A percentile compares a stretch with the other conserved stretches of the same genome.
Evolutionary conservation across 2,113 vertebrate species (phyloP).

Genomic region (Peromyscus leucopus): DNA sequence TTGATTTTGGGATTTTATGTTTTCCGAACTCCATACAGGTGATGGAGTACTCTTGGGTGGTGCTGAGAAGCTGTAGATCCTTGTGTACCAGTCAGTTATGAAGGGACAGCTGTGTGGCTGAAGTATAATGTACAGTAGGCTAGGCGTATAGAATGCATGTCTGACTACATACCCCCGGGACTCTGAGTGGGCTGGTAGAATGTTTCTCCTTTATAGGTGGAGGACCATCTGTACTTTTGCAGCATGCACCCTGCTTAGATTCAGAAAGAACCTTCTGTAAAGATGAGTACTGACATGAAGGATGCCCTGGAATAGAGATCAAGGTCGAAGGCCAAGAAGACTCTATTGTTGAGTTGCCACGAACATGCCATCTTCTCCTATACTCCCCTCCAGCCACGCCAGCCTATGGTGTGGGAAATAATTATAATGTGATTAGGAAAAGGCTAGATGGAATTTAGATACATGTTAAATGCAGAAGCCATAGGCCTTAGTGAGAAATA

Average conservation of each 20-base stretch:
- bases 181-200: not conserved
- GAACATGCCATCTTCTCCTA: not conserved
- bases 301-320: not conserved
- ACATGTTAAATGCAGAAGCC: not conserved
- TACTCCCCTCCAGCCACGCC: not conserved
- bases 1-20: not conserved
- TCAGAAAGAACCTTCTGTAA: constrained; percentile 10
- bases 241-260: not conserved
- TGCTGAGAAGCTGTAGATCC: not conserved
- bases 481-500: not conserved
- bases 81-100: too few species aligned
- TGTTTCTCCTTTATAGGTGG: not conserved
- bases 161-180: too few species aligned
- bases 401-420: not conserved
- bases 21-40: not conserved
- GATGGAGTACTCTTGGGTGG: not conserved
- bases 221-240: not conserved
- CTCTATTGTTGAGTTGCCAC: not conserved
- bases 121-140: too few species aligned
- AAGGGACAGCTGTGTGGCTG: not conserved
- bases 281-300: not conserved
- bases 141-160: not conserved
- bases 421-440: not conserved
- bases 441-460: not conserved
- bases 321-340: not conserved